phyloP scores from a whole-genome alignment of 1,140 invertebrate species.

The Acromyrmex heyeri region DNA sequence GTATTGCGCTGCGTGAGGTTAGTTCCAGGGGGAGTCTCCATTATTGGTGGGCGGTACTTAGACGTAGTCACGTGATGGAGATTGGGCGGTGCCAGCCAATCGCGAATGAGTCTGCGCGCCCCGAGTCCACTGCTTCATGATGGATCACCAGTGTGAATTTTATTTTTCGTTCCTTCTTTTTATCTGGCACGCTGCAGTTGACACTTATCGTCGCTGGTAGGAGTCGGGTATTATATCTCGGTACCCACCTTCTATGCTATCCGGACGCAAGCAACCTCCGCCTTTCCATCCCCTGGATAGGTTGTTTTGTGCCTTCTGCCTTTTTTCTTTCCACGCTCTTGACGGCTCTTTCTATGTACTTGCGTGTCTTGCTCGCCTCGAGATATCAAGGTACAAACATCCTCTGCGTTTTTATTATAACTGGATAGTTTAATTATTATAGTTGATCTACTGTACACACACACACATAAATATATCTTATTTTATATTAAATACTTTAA shows the following conservation, averaged over 20 bases:
- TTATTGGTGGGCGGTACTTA: constrained; percentile 66
- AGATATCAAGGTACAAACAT: constrained; percentile 72
- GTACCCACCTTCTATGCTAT: constrained; percentile 74
- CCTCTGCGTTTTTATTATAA: constrained; percentile 80
- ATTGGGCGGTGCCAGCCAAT: constrained; percentile 83
- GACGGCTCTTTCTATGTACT: constrained; percentile 71
- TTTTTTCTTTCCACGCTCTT: constrained; percentile 49
- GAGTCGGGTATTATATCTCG: constrained; percentile 78
- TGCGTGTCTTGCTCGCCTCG: constrained; percentile 81
- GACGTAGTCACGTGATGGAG: constrained; percentile 79
- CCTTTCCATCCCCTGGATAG: constrained; percentile 55
- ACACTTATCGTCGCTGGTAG: constrained; percentile 83
- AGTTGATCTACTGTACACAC: not conserved
- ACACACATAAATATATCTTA: not conserved
- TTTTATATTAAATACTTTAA: constrained; percentile 11
- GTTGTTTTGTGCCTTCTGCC: constrained; percentile 59
- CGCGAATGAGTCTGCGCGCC: constrained; percentile 73
- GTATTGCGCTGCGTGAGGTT: constrained; percentile 59
- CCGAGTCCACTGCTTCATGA: constrained; percentile 82
- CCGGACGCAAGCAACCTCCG: constrained; percentile 44
- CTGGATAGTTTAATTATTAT: constrained; percentile 83
- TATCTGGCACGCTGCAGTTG: constrained; percentile 86
- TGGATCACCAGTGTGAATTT: constrained; percentile 84
- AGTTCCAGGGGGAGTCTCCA: constrained; percentile 65
- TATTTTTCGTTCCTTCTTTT: constrained; percentile 84